A percentile compares a stretch with the other conserved stretches of the same genome.
These are phyloP conservation scores for Vanessa cardui DNA, from an alignment of 2,888 invertebrate species.

Conservation along the genomic window DNA sequence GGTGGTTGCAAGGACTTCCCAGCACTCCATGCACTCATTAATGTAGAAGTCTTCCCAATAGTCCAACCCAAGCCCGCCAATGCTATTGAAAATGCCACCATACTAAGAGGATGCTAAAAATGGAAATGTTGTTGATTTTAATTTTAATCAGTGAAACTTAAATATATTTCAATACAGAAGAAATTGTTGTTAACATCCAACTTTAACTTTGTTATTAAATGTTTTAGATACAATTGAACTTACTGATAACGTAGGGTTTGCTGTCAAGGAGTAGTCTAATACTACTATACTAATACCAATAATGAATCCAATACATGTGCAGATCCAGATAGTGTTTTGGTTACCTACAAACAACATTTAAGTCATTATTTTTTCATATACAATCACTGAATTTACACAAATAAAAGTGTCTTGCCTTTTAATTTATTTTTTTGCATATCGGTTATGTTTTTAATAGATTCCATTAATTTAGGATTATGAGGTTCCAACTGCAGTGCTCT, in stretches of 20 bases:
- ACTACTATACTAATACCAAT: slow-evolving; percentile 87
- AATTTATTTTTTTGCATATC: slow-evolving; percentile 83
- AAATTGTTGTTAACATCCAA: too few relatives aligned
- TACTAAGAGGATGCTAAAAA: slow-evolving; percentile 87
- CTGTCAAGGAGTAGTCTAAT: slow-evolving; percentile 85
- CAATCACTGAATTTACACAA: neutral
- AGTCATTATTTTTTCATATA: neutral
- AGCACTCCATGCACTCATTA: slow-evolving; percentile 68
- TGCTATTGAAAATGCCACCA: slow-evolving; percentile 87
- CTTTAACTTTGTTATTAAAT: neutral
- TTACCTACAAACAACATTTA: slow-evolving; percentile 77
- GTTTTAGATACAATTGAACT: slow-evolving; percentile 49
- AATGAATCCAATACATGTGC: slow-evolving; percentile 88
- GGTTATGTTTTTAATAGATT: slow-evolving; percentile 84
- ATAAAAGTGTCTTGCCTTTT: slow-evolving; percentile 73
- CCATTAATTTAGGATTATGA: slow-evolving; percentile 84
- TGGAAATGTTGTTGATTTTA: slow-evolving; percentile 16
- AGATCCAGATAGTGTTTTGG: slow-evolving; percentile 88
- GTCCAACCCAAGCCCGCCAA: slow-evolving; percentile 86
- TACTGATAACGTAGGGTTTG: slow-evolving; percentile 85
- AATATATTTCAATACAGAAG: too few relatives aligned
- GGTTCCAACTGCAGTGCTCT: slow-evolving; percentile 86
- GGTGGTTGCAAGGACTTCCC: slow-evolving; percentile 74
- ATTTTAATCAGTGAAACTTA: neutral
- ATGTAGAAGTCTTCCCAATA: slow-evolving; percentile 81